Evolutionary conservation across 2,888 invertebrate genomes (phyloP), one percentile per base, ranked within the genome.

Genomic region (Serrognathus titanus): DNA sequence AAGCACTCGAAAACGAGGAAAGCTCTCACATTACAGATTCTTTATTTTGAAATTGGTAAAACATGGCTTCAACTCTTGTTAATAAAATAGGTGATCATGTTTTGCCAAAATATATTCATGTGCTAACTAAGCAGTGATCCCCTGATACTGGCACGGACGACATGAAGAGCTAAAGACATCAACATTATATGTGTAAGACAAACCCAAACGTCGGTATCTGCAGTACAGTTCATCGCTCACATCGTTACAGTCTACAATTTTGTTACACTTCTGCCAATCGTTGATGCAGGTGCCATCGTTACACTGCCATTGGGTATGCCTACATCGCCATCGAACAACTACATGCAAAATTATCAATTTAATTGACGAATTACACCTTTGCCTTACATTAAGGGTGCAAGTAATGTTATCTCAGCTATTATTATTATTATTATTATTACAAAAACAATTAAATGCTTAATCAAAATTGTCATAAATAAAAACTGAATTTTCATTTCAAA

Each of bases 281-380:
- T 81, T 79, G 71, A 88, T 79, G 80, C 89, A 89, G 74, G 81
- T 79, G 73, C 79, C 81, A 75, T 79, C 80, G 72, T 80, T 79
- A 77, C 82, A 81, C 75, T 80, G 80, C 79, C 78, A 82, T 75
- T 81, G 80, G 72, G 80, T 74, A 55, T 61, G 64, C 63, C 66
- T 69, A 75, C 78, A 78, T 66, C 66, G 53, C 36, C 58, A 10
- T 40, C 41, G 50, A 57, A 71, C 73, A 72, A 72, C 51, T 54
- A 53, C 71, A 75, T 72, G 71, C 73, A 75, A 73, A 56, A 60
- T 47, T 55, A 62, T 52, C 55, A 63, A 53, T 53, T 46, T 38
- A 31, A 31, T 31, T 31, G 7, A 31, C 24, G 24, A 31, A 31
- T 31, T 31, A 31, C 24, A 31, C 24, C 24, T 31, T 31, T 6